phyloP scores from a whole-genome alignment of 2,888 invertebrate species.

The Amiota minor region DNA sequence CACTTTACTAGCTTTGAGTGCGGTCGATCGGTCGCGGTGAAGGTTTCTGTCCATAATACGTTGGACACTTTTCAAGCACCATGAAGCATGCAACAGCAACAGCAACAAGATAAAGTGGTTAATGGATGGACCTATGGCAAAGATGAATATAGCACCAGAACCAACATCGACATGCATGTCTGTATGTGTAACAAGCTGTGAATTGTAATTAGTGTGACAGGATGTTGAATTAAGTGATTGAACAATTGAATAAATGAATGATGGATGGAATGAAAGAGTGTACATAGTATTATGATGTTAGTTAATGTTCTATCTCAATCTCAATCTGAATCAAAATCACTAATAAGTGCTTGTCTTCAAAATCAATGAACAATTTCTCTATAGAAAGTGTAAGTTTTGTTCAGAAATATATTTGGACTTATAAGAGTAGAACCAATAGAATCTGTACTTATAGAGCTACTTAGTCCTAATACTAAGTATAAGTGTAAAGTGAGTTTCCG shows the following conservation, averaged over 20 bases:
- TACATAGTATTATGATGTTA: neutral
- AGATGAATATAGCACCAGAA: conserved; percentile 34
- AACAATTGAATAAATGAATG: neutral
- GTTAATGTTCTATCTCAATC: no score
- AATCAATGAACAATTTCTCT: no score
- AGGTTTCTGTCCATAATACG: neutral
- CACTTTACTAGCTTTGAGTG: no score
- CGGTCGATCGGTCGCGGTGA: neutral
- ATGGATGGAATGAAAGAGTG: neutral
- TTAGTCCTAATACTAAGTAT: no score
- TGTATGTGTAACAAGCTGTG: conserved; percentile 63
- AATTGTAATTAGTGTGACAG: conserved; percentile 63
- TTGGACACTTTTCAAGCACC: conserved; percentile 20
- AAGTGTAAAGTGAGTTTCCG: no score
- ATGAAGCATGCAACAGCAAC: conserved; percentile 29
- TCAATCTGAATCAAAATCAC: no score
- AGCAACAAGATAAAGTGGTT: conserved; percentile 43
- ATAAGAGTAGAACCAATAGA: no score
- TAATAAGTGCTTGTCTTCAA: no score
- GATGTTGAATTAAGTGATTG: neutral
- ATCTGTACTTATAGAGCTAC: no score
- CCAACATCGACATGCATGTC: conserved; percentile 50
- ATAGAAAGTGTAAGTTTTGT: no score
- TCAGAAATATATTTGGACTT: no score
- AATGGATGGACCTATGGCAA: neutral